Base-by-base conservation (phyloP, 2,113 vertebrate species). In the Odontesthes bonariensis region DNA sequence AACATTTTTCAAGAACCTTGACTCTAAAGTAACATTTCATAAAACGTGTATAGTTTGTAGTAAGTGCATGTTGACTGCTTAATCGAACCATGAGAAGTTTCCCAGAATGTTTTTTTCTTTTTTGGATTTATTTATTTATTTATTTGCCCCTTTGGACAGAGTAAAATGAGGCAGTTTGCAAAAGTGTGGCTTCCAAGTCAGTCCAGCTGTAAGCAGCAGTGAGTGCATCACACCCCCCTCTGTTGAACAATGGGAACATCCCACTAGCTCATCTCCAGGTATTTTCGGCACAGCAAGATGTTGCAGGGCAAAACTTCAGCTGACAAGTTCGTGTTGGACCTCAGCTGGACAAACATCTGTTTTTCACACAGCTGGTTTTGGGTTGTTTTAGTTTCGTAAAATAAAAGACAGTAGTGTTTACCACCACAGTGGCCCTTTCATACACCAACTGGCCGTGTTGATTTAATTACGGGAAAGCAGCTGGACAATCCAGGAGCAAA, bases 151-250 rank as follows among this genome's bases (percentile, higher is more conserved):
- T 83, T 72, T 69, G 75, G 87, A 87, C 86, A 88, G 85, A 78
- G 53, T 67, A 63, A 86, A 84, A 84, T 86, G 84, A 92, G 88
- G 90, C 91, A 89, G 91, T 91, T 87, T 87, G 73, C 20, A 79
- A 82, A 13, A 79, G 87, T 86, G 82, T 90, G 84, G 91, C 84
- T 86, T 89, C 68, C 58, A 78, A 65, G 56, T 88, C 86, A 88
- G 84, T 88, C 90, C 85, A 87, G 88, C 91, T 91, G 84, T 79
- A 66, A 57, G 85, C 76, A 73, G 82, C 88, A 81, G n/a, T 56
- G 60, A 81, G 72, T 78, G 83, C 69, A 35, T 69, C 72, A 31
- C 66, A 11, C 51, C 58, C 69, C 74, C 19, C 65, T 49, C 69
- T 75, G 64, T 40, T 52, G 69, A 70, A 85, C 66, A 72, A 81